A percentile compares a stretch with the other conserved stretches of the same genome.
phyloP scores from a whole-genome alignment of 2,113 vertebrate genomes.

The Campylomormyrus numenius region DNA sequence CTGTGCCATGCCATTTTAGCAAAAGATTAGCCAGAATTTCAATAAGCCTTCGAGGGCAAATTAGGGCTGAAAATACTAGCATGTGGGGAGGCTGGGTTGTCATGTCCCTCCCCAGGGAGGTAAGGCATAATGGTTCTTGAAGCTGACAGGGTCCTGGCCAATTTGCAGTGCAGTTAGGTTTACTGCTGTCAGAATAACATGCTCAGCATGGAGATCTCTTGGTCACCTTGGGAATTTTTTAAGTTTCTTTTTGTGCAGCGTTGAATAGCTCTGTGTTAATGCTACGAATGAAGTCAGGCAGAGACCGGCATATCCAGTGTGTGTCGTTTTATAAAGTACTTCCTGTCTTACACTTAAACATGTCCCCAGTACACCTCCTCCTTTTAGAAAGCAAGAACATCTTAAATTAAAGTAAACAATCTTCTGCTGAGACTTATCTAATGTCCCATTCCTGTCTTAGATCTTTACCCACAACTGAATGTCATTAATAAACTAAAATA shows the following conservation, averaged over 20 bases:
- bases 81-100: background rate
- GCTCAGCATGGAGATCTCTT: background rate
- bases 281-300: no score
- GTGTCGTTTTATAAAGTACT: no score
- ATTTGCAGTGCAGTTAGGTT: background rate
- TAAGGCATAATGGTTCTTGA: background rate
- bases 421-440: no score
- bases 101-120: background rate
- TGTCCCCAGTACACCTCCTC: no score
- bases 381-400: no score
- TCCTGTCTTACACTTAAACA: no score
- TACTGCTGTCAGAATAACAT: background rate
- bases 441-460: no score
- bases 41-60: background rate
- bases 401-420: no score
- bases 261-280: no score
- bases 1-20: background rate
- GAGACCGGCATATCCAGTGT: no score
- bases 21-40: background rate
- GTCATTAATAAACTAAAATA: no score
- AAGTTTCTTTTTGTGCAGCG: background rate
- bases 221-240: background rate
- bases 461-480: no score
- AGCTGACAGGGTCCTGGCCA: background rate
- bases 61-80: background rate